Evolutionary conservation across 2,113 vertebrate genomes (phyloP), one percentile per base, ranked within the genome.

Genomic region (Poecilia latipinna): DNA sequence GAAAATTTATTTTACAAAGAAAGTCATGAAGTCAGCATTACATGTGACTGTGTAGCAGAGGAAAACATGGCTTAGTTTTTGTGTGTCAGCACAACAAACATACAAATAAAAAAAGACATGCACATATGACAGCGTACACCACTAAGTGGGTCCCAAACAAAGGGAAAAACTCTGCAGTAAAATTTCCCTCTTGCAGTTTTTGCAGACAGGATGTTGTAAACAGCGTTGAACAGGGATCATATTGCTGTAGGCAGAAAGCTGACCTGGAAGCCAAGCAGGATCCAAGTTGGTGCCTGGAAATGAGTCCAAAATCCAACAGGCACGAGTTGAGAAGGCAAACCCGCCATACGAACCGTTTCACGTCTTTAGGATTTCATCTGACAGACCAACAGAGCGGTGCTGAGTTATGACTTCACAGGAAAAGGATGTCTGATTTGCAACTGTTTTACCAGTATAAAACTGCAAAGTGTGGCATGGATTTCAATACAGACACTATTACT

Each of bases 181-280:
- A 42, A 48, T 48, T 19, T 48, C 44, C 42, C 44, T 17, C 44
- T 19, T 73, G 39, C 65, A 69, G 77, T 72, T 66, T 78, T 73
- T 75, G 83, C 31, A 31, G 5, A 13, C 2, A 62, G 31, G 28
- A 61, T 29, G 24, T 26, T 89, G 65, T 19, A 66, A 74, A 51
- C 74, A 29, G 3, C 51, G 33, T 44, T 79, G 28, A 33, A 0
- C 51, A 75, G 1, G 61, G 19, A 22, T 44, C 28, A 71, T 87
- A 91, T 92, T 91, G 88, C 88, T 91, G 72, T 44, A 61, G 28
- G 75, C 83, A 83, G 80, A 65, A 65, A 80, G 68, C 8, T 33
- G 42, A 1, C 77, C 57, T 0, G 15, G 32, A 60, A 75, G 12
- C 51, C 35, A n/a, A 22, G 54, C 32, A 32, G 29, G 32, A 60